A percentile compares a stretch with the other conserved stretches of the same genome.
Evolutionary conservation across 2,797 vertebrate genomes (phyloP).

Genomic region (Propithecus deckenii): DNA sequence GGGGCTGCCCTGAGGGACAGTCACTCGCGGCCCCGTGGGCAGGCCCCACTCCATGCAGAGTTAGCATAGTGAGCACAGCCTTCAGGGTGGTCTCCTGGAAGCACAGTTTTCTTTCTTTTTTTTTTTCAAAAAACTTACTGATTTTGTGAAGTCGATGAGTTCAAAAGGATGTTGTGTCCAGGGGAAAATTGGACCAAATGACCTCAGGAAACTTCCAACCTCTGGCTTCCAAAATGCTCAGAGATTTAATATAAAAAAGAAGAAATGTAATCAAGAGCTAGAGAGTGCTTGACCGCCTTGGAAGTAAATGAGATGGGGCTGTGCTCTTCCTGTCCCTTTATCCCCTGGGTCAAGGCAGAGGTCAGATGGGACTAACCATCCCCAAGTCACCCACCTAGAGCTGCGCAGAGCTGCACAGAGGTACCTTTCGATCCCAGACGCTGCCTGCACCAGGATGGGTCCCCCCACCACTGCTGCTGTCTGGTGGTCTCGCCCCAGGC

Average conservation of each 20-base stretch:
- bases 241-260: background rate
- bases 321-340: background rate
- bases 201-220: background rate
- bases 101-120: background rate
- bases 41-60: background rate
- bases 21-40: fast-evolving
- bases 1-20: background rate
- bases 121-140: background rate
- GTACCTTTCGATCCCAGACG: background rate
- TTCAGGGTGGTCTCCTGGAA: background rate
- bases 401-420: background rate
- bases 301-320: no score
- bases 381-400: background rate
- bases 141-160: background rate
- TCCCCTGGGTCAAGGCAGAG: background rate
- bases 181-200: background rate
- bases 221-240: background rate
- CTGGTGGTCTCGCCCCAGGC: background rate
- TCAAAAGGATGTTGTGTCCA: background rate
- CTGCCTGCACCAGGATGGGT: background rate
- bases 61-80: background rate
- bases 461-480: background rate
- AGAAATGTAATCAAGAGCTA: background rate
- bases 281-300: background rate
- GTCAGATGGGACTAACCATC: background rate